Conservation (phyloP, 2,888 invertebrate genomes). For the Holacanthella duospinosa region DNA sequence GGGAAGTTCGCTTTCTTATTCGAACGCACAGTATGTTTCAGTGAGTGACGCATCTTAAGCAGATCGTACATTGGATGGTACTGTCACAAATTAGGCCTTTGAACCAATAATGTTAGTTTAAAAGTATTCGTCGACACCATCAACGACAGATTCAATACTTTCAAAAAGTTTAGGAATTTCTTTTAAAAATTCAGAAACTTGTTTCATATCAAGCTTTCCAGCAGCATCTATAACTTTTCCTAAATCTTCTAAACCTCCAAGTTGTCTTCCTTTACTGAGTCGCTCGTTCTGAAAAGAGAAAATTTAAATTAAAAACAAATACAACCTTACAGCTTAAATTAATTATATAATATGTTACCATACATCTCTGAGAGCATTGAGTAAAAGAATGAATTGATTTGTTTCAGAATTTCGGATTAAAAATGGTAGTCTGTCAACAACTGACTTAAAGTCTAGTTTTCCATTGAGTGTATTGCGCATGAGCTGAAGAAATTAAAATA, state of each 20-base stretch:
- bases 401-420: constrained; percentile 32
- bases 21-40: too few species aligned
- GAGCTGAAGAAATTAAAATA: constrained; percentile 13
- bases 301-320: background rate
- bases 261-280: constrained; percentile 10
- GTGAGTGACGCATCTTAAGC: too few species aligned
- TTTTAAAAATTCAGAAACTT: constrained; percentile 25
- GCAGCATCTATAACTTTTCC: constrained; percentile 23
- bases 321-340: background rate
- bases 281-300: constrained; percentile 10
- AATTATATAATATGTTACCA: background rate
- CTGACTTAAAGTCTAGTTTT: constrained; percentile 31
- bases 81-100: too few species aligned
- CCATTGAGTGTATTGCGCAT: constrained; percentile 34
- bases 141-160: constrained; percentile 30
- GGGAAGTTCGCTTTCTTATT: too few species aligned
- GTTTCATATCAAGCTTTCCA: constrained; percentile 21
- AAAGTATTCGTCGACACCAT: constrained; percentile 29
- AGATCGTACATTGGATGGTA: too few species aligned
- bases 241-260: constrained; percentile 18
- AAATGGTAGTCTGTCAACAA: constrained; percentile 30
- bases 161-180: constrained; percentile 34
- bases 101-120: too few species aligned
- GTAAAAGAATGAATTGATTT: constrained; percentile 29
- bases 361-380: constrained; percentile 32